Conservation (phyloP, 2,797 vertebrate genomes). For the Micrastur ruficollis region DNA sequence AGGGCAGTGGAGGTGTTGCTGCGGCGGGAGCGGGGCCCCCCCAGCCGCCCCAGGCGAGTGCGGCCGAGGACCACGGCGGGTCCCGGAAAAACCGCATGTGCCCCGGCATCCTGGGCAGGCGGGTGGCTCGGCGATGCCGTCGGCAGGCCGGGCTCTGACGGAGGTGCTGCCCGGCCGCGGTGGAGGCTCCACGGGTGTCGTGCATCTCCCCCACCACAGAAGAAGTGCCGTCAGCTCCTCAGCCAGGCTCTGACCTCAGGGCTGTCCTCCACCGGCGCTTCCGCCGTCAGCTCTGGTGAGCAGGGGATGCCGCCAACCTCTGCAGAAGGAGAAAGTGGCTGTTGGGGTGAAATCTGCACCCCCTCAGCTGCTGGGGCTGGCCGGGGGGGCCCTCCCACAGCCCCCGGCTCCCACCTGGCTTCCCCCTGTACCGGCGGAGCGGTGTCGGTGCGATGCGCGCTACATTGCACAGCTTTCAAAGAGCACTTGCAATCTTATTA, state of each 20-base stretch:
- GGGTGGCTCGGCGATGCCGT: not conserved
- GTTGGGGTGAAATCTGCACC: not conserved
- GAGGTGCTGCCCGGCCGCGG: accelerated
- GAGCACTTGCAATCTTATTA: not conserved
- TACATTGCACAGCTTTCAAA: not conserved
- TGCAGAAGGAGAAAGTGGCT: not conserved
- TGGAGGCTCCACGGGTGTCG: not conserved
- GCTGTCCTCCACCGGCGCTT: not conserved
- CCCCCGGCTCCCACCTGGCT: not conserved
- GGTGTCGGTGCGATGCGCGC: not conserved
- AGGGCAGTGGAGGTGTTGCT: not conserved
- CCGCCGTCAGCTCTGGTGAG: no score
- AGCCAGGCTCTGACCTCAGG: no score
- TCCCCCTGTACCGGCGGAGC: not conserved
- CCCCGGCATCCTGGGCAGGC: accelerated
- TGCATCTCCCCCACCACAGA: accelerated
- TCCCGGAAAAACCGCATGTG: accelerated
- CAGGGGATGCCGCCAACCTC: not conserved
- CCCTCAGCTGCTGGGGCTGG: not conserved
- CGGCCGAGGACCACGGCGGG: not conserved
- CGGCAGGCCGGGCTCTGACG: not conserved
- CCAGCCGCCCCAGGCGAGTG: not conserved
- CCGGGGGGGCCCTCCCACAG: no score
- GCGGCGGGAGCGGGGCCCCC: not conserved
- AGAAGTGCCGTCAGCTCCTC: not conserved